Evolutionary conservation across 2,888 invertebrate species (phyloP), one percentile per base, ranked within the genome.

Genomic region (Lepidocyrtoides sp.): DNA sequence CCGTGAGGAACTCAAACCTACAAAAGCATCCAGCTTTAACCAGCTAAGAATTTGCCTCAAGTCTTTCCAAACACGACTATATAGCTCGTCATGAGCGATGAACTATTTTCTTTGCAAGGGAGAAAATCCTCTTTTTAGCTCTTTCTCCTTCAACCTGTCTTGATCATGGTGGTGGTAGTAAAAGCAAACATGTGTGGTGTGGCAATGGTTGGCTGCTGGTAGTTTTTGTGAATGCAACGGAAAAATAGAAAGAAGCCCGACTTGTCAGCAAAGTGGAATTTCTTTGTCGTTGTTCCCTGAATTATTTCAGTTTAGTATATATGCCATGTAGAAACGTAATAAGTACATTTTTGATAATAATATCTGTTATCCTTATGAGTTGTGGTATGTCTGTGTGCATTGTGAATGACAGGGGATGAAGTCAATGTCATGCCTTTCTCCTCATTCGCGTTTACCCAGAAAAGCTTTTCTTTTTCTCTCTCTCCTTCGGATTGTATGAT

Each of bases 181-280:
- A 23, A 66, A n/a, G 14, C n/a, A 17, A 81, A 17, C 48, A 51
- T 60, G 79, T 41, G n/a, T 51, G 79, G n/a, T n/a, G n/a, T 79
- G 51, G n/a, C 51, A 2, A 36, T 29, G 32, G 63, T 12, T 60
- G 63, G 20, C 10, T 2, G 26, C 26, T 63, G 4, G 29, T 23
- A 5, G n/a, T 14, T 2, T 32, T 41, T n/a, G 32, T 26, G 72
- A 54, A 44, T n/a, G 60, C 41, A 48, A 26, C 0, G 41, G 54
- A 14, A 84, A 29, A 36, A 48, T 23, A 60, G 17, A 60, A 8
- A 66, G 69, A 51, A 66, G 63, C 29, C 12, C 29, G 63, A 66
- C 63, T 36, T 84, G 85, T 75, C 77, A 66, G 75, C 51, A 87
- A 60, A 48, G 14, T 54, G 63, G 87, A 87, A 87, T 87, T 60